These are phyloP conservation scores for Orgyia antiqua DNA, from an alignment of 2,888 invertebrate species.

Conservation along the genomic window DNA sequence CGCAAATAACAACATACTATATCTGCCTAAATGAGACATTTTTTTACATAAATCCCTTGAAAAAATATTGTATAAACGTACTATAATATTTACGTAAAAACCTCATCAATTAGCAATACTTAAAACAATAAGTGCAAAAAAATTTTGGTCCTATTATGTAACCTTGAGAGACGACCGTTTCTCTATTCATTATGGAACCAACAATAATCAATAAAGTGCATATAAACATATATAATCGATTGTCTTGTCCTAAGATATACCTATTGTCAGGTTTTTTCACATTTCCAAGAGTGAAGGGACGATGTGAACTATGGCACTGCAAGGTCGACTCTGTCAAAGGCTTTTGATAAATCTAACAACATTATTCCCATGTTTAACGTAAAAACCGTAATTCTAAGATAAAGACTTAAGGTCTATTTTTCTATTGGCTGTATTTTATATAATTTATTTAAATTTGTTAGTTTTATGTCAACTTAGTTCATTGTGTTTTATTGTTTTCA, in stretches of 20 bases:
- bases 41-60: too few relatives aligned
- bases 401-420: constrained; percentile 11
- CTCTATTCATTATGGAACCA: constrained; percentile 54
- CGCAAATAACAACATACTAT: too few relatives aligned
- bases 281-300: constrained; percentile 74
- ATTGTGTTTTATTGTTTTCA: constrained; percentile 20
- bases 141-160: constrained; percentile 30
- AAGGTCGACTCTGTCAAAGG: constrained; percentile 69
- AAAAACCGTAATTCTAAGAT: constrained; percentile 6
- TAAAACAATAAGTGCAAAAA: constrained; percentile 29
- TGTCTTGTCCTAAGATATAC: constrained; percentile 62
- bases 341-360: constrained; percentile 45
- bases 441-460: constrained; percentile 4
- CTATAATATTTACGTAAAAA: background rate
- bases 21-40: too few relatives aligned
- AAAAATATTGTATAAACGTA: background rate
- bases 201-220: constrained; percentile 73
- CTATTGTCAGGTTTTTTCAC: constrained; percentile 70
- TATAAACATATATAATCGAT: constrained; percentile 67
- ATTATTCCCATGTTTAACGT: constrained; percentile 12
- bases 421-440: background rate
- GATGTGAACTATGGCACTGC: constrained; percentile 66
- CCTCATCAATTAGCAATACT: constrained; percentile 8
- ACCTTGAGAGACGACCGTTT: constrained; percentile 54
- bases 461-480: constrained; percentile 27